Evolutionary conservation across 53 echinoderm and acorn worm genomes (phyloP).

Genomic region (Arbacia lixula): DNA sequence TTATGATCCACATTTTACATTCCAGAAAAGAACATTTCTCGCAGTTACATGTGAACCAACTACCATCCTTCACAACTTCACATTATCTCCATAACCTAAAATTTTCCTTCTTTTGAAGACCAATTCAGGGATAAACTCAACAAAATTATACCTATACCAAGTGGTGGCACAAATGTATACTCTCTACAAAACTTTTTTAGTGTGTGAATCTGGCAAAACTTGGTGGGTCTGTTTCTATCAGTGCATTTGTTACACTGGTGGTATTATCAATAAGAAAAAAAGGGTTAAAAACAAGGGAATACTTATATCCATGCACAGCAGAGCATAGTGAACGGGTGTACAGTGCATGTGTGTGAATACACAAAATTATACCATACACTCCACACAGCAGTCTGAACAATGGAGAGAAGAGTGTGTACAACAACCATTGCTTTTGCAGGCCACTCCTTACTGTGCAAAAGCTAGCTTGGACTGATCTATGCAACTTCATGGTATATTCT

Average conservation of each 20-base stretch:
- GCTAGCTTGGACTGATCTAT: too few relatives aligned
- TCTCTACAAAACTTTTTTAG: too few relatives aligned
- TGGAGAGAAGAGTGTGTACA: constrained; percentile 52
- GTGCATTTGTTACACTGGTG: too few relatives aligned
- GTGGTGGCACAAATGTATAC: too few relatives aligned
- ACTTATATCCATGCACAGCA: too few relatives aligned
- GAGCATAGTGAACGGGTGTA: constrained; percentile 25
- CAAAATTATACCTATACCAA: neutral
- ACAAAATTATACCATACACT: constrained; percentile 16
- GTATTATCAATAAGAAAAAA: too few relatives aligned
- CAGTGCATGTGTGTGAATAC: constrained; percentile 31
- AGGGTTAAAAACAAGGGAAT: too few relatives aligned
- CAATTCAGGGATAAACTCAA: constrained; percentile 53
- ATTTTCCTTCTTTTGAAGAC: constrained; percentile 30
- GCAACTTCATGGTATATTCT: too few relatives aligned
- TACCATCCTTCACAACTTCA: neutral
- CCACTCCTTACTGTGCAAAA: constrained; percentile 47
- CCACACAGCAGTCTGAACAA: constrained; percentile 35
- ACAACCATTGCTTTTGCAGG: constrained; percentile 19
- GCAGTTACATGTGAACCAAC: neutral
- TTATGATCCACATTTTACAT: constrained; percentile 7
- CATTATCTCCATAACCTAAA: constrained; percentile 28
- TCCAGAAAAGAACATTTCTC: constrained; percentile 44
- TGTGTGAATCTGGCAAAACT: too few relatives aligned
- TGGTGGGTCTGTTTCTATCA: too few relatives aligned